These are phyloP conservation scores for human DNA, from an alignment of 2,113 vertebrate genomes.

Conservation along the genomic window DNA sequence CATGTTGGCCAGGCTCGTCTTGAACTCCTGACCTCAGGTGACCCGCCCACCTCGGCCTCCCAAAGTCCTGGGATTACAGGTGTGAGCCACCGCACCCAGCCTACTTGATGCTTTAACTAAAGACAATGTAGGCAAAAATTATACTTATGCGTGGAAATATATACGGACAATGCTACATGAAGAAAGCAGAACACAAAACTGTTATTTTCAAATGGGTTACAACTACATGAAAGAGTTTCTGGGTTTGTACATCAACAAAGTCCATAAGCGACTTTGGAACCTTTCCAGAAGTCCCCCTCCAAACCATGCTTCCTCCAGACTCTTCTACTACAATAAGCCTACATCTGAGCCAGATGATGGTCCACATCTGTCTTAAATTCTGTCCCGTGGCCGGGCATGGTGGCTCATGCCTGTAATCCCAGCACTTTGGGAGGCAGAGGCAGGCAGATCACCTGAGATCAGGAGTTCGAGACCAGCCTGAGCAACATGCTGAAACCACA, in stretches of 20 bases:
- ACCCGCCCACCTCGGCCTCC: too few relatives aligned
- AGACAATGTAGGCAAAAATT: neutral
- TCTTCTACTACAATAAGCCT: neutral
- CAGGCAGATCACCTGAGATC: too few relatives aligned
- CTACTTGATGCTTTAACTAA: neutral
- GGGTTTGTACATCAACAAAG: neutral
- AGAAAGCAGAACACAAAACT: conserved; percentile 20
- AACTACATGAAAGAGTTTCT: neutral
- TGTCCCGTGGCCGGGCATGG: neutral
- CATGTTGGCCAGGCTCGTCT: too few relatives aligned
- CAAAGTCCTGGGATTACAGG: too few relatives aligned
- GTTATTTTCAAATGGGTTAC: neutral
- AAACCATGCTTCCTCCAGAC: neutral
- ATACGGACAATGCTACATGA: neutral
- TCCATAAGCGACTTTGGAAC: neutral
- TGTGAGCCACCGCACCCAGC: too few relatives aligned
- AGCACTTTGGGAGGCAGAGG: too few relatives aligned
- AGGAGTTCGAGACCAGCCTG: too few relatives aligned
- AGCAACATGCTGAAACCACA: too few relatives aligned
- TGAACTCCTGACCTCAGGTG: too few relatives aligned
- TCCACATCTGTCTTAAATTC: neutral
- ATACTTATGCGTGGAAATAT: neutral
- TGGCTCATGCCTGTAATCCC: too few relatives aligned
- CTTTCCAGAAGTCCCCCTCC: neutral
- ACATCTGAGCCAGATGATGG: neutral